Conservation (phyloP, 2,113 vertebrate species). For the Melanostigma gelatinosum region DNA sequence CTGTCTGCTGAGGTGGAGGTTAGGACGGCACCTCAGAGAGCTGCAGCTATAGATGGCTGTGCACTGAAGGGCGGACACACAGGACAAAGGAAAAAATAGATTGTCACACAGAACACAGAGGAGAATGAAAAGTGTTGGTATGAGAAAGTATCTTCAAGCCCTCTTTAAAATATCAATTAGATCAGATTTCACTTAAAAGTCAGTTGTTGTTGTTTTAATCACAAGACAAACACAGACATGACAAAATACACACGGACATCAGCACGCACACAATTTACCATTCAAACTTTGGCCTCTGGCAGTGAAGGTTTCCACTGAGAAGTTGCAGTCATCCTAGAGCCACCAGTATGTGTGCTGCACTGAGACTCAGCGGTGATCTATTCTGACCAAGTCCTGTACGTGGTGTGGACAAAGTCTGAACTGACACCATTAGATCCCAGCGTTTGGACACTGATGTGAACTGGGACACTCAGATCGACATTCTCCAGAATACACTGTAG, state of each 20-base stretch:
- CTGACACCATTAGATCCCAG: constrained; percentile 71
- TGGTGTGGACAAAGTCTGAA: constrained; percentile 58
- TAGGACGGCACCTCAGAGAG: constrained; percentile 45
- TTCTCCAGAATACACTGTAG: constrained; percentile 74
- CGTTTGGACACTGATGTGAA: constrained; percentile 67
- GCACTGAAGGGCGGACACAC: constrained; percentile 45
- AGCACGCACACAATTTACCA: background rate
- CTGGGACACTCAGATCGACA: constrained; percentile 48
- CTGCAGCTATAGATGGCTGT: constrained; percentile 62
- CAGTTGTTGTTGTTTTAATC: background rate
- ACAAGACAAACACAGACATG: background rate
- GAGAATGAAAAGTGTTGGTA: background rate
- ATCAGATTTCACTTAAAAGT: background rate
- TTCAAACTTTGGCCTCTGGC: constrained; percentile 17
- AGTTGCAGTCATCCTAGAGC: constrained; percentile 14
- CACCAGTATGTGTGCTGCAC: background rate
- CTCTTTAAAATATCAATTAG: background rate
- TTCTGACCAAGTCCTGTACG: constrained; percentile 8
- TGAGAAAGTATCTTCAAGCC: background rate
- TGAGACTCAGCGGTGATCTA: constrained; percentile 20
- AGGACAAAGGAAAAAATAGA: constrained; percentile 32
- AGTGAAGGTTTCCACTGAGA: constrained; percentile 20
- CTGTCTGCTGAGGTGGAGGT: constrained; percentile 66
- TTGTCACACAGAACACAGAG: constrained; percentile 1
- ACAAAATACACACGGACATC: background rate